phyloP scores from a whole-genome alignment of 2,797 vertebrate species.

The Petrocephalus sullivani region DNA sequence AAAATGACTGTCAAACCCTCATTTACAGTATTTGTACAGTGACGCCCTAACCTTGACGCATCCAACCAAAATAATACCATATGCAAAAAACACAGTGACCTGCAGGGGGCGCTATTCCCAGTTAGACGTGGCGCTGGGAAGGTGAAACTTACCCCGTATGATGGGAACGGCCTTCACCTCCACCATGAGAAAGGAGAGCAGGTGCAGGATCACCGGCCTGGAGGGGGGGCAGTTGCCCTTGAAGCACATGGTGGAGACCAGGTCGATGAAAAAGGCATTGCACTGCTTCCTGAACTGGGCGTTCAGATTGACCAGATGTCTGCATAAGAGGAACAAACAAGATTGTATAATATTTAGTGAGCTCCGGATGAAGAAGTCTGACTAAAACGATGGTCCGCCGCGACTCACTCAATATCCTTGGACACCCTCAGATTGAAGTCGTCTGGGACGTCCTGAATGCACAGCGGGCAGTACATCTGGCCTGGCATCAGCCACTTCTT shows the following conservation, averaged over 20 bases:
- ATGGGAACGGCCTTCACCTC: constrained; percentile 37
- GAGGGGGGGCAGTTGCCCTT: constrained; percentile 80
- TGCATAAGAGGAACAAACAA: constrained; percentile 37
- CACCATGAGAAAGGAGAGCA: constrained; percentile 76
- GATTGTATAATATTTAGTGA: neutral
- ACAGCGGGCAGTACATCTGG: constrained; percentile 77
- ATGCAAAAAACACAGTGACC: neutral
- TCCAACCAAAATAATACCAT: neutral
- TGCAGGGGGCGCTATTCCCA: neutral
- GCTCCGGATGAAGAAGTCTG: neutral
- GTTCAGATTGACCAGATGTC: constrained; percentile 61
- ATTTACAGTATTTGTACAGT: neutral
- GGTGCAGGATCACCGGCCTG: constrained; percentile 60
- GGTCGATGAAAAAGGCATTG: constrained; percentile 85
- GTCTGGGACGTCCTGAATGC: constrained; percentile 53
- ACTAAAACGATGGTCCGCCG: neutral
- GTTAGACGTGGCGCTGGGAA: neutral
- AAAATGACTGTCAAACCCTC: neutral
- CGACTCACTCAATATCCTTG: constrained; percentile 61
- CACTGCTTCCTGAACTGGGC: constrained; percentile 74
- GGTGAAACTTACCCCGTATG: constrained; percentile 41
- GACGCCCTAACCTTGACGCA: neutral
- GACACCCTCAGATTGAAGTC: constrained; percentile 57
- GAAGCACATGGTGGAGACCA: constrained; percentile 87
- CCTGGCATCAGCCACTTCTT: constrained; percentile 60